Conservation (phyloP, 2,797 vertebrate species). For the Eidolon dupreanum region DNA sequence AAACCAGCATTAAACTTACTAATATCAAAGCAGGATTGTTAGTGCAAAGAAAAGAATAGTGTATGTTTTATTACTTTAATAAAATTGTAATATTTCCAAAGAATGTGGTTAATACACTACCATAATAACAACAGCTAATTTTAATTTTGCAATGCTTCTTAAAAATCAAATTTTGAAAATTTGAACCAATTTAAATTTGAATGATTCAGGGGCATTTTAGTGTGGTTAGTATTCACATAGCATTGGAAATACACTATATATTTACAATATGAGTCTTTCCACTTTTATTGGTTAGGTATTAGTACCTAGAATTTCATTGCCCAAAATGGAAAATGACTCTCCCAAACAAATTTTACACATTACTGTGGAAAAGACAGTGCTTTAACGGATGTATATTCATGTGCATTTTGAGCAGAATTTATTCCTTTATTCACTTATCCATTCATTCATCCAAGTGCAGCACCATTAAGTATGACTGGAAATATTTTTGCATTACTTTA, state of each 20-base stretch:
- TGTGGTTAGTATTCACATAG: not conserved
- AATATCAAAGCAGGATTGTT: not conserved
- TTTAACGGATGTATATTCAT: not conserved
- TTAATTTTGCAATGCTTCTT: not conserved
- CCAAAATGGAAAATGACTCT: not conserved
- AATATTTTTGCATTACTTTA: not conserved
- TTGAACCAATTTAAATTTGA: constrained; percentile 7
- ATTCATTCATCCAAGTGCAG: not conserved
- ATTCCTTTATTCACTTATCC: not conserved
- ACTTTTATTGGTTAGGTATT: not conserved
- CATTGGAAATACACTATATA: not conserved
- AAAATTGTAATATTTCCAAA: not conserved
- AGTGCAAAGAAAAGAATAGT: not conserved
- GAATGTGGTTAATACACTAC: not conserved
- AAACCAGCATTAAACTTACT: not conserved
- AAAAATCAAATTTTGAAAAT: not conserved
- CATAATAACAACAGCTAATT: not conserved
- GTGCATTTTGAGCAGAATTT: not conserved
- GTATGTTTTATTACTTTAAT: constrained; percentile 23
- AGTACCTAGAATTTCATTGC: not conserved
- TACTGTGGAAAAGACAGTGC: not conserved
- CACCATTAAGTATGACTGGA: not conserved
- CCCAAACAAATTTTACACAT: not conserved
- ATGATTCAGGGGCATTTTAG: not conserved
- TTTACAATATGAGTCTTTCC: not conserved